Evolutionary conservation across 2,888 invertebrate species (phyloP).

Genomic region (Ariolimax columbianus): DNA sequence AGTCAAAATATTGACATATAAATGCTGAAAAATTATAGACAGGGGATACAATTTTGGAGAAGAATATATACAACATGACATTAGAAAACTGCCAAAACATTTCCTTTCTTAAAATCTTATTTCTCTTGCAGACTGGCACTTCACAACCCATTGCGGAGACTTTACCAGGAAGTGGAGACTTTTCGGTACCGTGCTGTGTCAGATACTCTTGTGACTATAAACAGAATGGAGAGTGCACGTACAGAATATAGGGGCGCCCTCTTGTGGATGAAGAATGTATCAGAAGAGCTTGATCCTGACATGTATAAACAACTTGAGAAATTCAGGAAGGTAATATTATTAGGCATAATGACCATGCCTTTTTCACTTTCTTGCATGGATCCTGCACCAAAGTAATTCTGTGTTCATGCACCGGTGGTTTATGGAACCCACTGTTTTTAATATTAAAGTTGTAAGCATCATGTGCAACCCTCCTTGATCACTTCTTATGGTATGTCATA

Average conservation of each 20-base stretch:
- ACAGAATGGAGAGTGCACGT: slow-evolving; percentile 95
- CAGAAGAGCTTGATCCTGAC: slow-evolving; percentile 96
- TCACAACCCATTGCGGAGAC: slow-evolving; percentile 85
- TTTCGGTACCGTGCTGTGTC: slow-evolving; percentile 95
- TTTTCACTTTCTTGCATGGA: too few relatives aligned
- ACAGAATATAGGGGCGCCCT: slow-evolving; percentile 93
- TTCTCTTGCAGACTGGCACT: slow-evolving; percentile 84
- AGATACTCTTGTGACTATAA: slow-evolving; percentile 93
- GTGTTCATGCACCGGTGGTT: too few relatives aligned
- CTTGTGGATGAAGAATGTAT: slow-evolving; percentile 98
- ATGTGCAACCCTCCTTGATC: too few relatives aligned
- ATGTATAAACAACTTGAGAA: slow-evolving; percentile 95
- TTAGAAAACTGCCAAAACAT: neutral
- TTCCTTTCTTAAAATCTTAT: neutral
- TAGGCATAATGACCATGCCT: too few relatives aligned
- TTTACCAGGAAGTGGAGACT: slow-evolving; percentile 97
- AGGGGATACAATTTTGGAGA: neutral
- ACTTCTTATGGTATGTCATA: too few relatives aligned
- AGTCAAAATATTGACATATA: neutral
- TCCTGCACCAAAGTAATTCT: too few relatives aligned
- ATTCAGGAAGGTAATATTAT: slow-evolving; percentile 89
- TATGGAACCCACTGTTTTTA: too few relatives aligned
- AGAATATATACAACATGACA: neutral
- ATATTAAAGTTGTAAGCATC: too few relatives aligned
- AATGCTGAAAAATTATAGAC: neutral